A percentile compares a stretch with the other conserved stretches of the same genome.
Evolutionary conservation across 2,888 invertebrate species (phyloP).

Genomic region (Loripinus fragilis): DNA sequence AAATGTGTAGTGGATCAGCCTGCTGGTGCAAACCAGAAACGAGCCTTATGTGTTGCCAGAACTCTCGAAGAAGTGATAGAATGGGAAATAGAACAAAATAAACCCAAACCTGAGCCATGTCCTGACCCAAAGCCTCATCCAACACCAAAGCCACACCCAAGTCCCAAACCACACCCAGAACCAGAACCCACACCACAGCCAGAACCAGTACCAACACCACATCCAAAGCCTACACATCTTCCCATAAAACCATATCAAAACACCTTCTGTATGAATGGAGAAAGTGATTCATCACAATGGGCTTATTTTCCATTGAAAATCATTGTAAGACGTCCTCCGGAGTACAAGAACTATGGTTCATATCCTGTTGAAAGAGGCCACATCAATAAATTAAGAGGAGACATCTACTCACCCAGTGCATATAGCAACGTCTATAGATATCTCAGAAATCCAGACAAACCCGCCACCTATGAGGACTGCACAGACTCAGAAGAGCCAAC

Average conservation of each 20-base stretch:
- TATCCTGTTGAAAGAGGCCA: slow-evolving; percentile 69
- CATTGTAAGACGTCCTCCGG: slow-evolving; percentile 70
- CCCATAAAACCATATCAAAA: slow-evolving; percentile 68
- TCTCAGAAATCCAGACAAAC: slow-evolving; percentile 40
- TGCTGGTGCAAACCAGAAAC: not conserved
- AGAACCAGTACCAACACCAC: not conserved
- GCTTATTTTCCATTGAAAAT: slow-evolving; percentile 73
- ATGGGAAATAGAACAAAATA: slow-evolving; percentile 35
- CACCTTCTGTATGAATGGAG: slow-evolving; percentile 71
- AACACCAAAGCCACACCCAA: slow-evolving; percentile 12
- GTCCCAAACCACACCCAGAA: slow-evolving; percentile 18
- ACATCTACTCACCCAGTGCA: slow-evolving; percentile 71
- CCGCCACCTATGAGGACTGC: slow-evolving; percentile 60
- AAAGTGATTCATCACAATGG: slow-evolving; percentile 72
- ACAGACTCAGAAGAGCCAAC: slow-evolving; percentile 58
- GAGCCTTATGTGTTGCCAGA: slow-evolving; percentile 54
- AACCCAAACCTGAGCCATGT: slow-evolving; percentile 39
- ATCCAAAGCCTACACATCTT: not conserved
- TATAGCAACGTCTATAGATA: slow-evolving; percentile 57
- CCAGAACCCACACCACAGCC: not conserved
- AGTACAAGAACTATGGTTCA: slow-evolving; percentile 64
- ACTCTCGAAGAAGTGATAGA: slow-evolving; percentile 54
- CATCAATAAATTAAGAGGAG: slow-evolving; percentile 48
- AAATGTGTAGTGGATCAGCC: slow-evolving; percentile 54
- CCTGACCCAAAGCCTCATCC: slow-evolving; percentile 36